Base-by-base conservation (phyloP, 2,113 vertebrate species). In the Mastomys natalensis region DNA sequence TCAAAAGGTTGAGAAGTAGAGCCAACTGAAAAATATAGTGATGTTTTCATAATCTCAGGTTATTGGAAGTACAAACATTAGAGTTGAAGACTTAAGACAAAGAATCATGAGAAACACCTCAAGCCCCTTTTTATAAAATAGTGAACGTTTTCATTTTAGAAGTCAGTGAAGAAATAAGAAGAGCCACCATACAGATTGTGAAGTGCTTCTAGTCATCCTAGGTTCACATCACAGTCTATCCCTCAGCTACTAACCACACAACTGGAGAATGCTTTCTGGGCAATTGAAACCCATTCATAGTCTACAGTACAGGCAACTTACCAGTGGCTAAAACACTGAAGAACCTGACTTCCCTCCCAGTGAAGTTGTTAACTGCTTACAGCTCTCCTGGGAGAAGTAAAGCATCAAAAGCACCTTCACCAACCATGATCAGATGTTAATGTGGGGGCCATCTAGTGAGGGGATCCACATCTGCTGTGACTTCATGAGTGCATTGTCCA, bases 1-100 rank as follows among this genome's bases (percentile, higher is more conserved):
- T 34, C 19, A 89, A 91, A 91, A 95, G n/a, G 16, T 29, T 92
- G 80, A 93, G 5, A 94, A 85, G 48, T 7, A 68, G 40, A 93
- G 29, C 3, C 72, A 85, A 55, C 37, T 95, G 40, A 66, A 90
- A 97, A 70, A 2, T 53, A 82, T 10, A 82, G 31, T 43, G 45
- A 92, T 11, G 11, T 70, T 70, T 64, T 80, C 11, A 45, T 17
- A 87, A 29, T 29, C 40, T 94, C 70, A 48, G 19, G 16, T 12
- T 92, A 95, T 19, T 95, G 12, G 7, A 74, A 40, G 55, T 13
- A 77, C 17, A 81, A 95, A 97, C 87, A 60, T 7, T 85, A 12
- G 70, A 92, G 31, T 45, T 80, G 19, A 81, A 26, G 77, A 10
- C 2, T 93, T 89, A 51, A 87, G 68, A 22, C 73, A 77, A 93